Evolutionary conservation across 2,888 invertebrate species (phyloP).

Genomic region (Sminthurides aquaticus): DNA sequence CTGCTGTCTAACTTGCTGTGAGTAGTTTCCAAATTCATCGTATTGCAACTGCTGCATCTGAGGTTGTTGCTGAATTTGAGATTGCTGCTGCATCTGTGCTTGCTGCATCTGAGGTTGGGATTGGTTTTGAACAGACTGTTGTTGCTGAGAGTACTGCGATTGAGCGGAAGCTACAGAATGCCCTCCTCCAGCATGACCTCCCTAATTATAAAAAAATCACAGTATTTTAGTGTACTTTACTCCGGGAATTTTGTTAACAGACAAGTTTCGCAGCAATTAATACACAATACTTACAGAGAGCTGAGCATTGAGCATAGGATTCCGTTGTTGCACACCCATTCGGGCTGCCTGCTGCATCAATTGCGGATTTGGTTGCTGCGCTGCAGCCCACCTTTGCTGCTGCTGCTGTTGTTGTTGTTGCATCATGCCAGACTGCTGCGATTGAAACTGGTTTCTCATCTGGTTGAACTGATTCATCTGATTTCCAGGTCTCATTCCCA

Average conservation of each 20-base stretch:
- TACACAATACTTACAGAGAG: constrained; percentile 57
- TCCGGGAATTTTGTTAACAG: too few relatives aligned
- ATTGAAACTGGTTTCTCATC: constrained; percentile 20
- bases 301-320: constrained; percentile 83
- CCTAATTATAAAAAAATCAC: constrained; percentile 2
- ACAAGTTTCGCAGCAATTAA: not conserved
- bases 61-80: constrained; percentile 20
- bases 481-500: constrained; percentile 17
- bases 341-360: constrained; percentile 38
- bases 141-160: constrained; percentile 7
- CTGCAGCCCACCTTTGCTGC: constrained; percentile 10
- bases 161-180: constrained; percentile 11
- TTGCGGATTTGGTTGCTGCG: constrained; percentile 40
- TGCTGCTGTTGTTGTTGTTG: constrained; percentile 31
- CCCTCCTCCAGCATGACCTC: constrained; percentile 14
- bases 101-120: constrained; percentile 18
- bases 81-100: constrained; percentile 21
- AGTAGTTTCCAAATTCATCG: constrained; percentile 19
- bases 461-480: constrained; percentile 10
- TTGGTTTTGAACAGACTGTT: constrained; percentile 17
- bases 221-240: too few relatives aligned
- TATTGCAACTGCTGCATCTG: constrained; percentile 37
- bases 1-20: constrained; percentile 16
- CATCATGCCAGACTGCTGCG: constrained; percentile 14
- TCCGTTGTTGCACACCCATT: constrained; percentile 51